Evolutionary conservation across 2,113 vertebrate species (phyloP), one percentile per base, ranked within the genome.

Genomic region (Hystrix cristata): DNA sequence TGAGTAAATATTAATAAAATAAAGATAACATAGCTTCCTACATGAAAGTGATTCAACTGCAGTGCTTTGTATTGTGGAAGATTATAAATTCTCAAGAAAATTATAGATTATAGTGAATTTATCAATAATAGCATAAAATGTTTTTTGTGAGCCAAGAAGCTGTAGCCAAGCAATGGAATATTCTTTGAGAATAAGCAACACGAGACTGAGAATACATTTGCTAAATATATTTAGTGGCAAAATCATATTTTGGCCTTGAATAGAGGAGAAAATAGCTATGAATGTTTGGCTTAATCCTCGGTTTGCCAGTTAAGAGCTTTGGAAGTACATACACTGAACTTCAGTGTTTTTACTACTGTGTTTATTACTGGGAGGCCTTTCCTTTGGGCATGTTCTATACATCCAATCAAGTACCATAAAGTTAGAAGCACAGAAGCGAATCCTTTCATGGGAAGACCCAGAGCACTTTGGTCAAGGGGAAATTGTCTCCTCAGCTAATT

Each of bases 401-500:
- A 34, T 62, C 55, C 29, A 93, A 55, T 4, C 16, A 90, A 65
- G 11, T 89, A 25, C 8, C 43, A 25, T 29, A 38, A 76, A 65
- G 46, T 92, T 79, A 95, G 46, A 87, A 31, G 82, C 29, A 91
- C 12, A 82, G 25, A 21, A 90, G 67, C 13, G 90, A 43, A n/a
- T 65, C 79, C 2, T 90, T 87, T 91, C 88, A 80, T 38, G 38
- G 69, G 29, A 88, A 93, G 60, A 95, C 38, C 59, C 82, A 89
- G 64, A 95, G 51, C 7, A 91, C 38, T 94, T 88, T 91, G 13
- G 15, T 93, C 55, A 64, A 93, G 38, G 14, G 4, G 12, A 18
- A 92, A 57, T 55, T 93, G 51, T 91, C 74, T 96, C 7, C 48
- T 76, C 16, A 57, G 46, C n/a, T 91, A 94, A 95, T 62, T 95